Evolutionary conservation across 2,797 vertebrate species (phyloP).

Genomic region (Zenarchopterus dispar): DNA sequence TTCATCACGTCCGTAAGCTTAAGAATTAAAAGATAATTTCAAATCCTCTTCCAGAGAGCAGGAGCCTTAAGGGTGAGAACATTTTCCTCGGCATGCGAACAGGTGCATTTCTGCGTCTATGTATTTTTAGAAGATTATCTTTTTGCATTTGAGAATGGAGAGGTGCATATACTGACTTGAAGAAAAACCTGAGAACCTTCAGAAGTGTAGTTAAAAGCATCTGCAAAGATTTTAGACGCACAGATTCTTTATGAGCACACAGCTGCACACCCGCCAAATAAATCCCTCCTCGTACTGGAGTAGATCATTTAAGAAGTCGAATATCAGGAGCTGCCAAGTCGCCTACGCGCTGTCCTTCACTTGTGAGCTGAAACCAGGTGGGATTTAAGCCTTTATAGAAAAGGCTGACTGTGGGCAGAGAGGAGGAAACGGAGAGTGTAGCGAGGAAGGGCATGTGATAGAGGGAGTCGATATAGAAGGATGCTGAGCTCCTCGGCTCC

Average conservation of each 20-base stretch:
- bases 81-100: constrained; percentile 14
- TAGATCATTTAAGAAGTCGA: constrained; percentile 41
- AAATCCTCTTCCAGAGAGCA: constrained; percentile 53
- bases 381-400: constrained; percentile 63
- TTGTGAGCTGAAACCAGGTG: constrained; percentile 43
- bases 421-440: constrained; percentile 38
- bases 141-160: background rate
- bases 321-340: constrained; percentile 50
- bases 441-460: constrained; percentile 16
- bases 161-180: constrained; percentile 18
- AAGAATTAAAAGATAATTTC: constrained; percentile 65
- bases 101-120: constrained; percentile 21
- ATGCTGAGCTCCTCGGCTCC: constrained; percentile 35
- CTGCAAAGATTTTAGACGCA: constrained; percentile 15
- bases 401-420: constrained; percentile 36
- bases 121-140: constrained; percentile 19
- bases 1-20: constrained; percentile 32
- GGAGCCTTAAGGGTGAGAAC: constrained; percentile 33
- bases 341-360: constrained; percentile 50
- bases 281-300: constrained; percentile 31
- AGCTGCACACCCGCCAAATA: constrained; percentile 14
- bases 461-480: constrained; percentile 22
- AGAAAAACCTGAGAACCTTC: background rate
- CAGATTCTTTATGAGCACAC: constrained; percentile 2
- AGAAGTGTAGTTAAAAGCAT: background rate